Percentiles rank a stretch among this genome's conserved stretches.
Evolutionary conservation across 2,113 vertebrate genomes (phyloP).

Genomic region (Capreolus pygargus): DNA sequence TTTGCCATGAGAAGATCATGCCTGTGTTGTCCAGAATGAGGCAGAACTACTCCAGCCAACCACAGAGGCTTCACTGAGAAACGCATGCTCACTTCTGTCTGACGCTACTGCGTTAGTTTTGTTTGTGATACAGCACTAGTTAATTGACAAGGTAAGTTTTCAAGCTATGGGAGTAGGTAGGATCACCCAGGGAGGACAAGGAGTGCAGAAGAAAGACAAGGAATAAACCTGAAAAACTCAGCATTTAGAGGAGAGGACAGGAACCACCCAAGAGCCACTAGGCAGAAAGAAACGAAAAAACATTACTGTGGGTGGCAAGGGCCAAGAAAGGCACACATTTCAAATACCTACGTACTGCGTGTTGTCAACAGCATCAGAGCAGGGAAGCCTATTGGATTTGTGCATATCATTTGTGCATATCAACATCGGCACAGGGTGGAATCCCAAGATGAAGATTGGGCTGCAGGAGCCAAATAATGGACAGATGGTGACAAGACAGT

Average conservation of each 20-base stretch:
- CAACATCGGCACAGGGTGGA: not conserved
- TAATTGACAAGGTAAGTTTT: not conserved
- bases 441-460: not conserved
- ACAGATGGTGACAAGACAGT: not conserved
- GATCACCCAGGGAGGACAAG: not conserved
- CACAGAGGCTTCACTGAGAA: not conserved
- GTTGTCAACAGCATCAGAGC: not conserved
- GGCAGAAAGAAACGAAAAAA: not conserved
- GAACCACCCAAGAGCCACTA: not conserved
- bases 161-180: not conserved
- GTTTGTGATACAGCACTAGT: not conserved
- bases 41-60: not conserved
- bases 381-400: not conserved
- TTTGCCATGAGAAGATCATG: not conserved
- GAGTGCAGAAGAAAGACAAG: not conserved
- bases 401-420: not conserved
- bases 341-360: not conserved
- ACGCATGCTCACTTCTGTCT: accelerated
- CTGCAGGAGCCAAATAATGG: not conserved
- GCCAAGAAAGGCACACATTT: not conserved
- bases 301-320: not conserved
- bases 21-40: accelerated
- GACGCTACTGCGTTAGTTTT: accelerated
- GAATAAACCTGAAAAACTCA: not conserved
- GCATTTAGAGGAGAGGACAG: not conserved